Conservation (phyloP, 2,888 invertebrate genomes). For the Lasiommata megera region DNA sequence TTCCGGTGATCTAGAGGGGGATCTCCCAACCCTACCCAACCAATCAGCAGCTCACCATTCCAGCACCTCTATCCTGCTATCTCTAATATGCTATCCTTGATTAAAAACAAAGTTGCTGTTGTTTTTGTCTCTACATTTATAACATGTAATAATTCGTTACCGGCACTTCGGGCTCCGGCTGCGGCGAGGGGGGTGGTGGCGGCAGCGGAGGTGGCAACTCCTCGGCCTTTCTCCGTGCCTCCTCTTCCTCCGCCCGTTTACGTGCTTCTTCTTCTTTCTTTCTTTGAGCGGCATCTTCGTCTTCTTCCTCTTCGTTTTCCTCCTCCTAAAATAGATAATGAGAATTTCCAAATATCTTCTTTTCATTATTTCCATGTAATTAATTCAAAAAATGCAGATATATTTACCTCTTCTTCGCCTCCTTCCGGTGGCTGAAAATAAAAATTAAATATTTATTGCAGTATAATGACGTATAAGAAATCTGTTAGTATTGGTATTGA, state of each 20-base stretch:
- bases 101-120: too few species aligned
- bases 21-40: too few species aligned
- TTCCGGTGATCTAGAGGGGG: too few species aligned
- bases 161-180: conserved; percentile 59
- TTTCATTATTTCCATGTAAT: neutral
- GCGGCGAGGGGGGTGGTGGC: conserved; percentile 72
- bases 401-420: conserved; percentile 59
- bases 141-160: conserved; percentile 36
- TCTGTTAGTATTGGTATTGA: too few species aligned
- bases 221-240: conserved; percentile 63
- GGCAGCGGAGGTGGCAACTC: conserved; percentile 67
- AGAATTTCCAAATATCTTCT: neutral
- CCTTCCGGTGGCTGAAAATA: conserved; percentile 64
- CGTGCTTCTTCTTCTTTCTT: conserved; percentile 56
- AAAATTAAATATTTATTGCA: neutral
- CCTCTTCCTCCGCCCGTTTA: conserved; percentile 62
- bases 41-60: too few species aligned
- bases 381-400: neutral
- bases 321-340: conserved; percentile 48
- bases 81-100: too few species aligned
- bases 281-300: conserved; percentile 55
- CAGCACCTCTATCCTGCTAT: too few species aligned
- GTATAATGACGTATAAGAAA: too few species aligned
- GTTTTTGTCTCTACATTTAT: neutral
- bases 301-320: conserved; percentile 61